Evolutionary conservation across 2,113 vertebrate genomes (phyloP).

Genomic region (Pipra filicauda): DNA sequence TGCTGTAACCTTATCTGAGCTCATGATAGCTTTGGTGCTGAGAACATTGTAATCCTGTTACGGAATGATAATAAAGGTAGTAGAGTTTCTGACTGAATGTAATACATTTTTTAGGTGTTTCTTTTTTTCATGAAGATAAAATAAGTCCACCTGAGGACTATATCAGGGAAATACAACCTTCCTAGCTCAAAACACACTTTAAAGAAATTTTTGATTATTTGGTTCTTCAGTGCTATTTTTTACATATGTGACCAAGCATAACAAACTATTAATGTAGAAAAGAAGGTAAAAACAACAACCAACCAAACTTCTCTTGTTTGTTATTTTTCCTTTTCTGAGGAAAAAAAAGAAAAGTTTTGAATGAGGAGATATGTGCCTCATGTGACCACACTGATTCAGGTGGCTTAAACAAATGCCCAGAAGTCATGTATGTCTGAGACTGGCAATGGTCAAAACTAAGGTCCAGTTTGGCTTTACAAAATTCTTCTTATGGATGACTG

Average conservation of each 20-base stretch:
- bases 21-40: background rate
- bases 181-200: background rate
- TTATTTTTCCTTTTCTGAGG: background rate
- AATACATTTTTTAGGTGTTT: background rate
- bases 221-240: background rate
- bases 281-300: background rate
- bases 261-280: background rate
- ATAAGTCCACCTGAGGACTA: background rate
- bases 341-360: background rate
- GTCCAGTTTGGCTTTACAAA: background rate
- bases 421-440: background rate
- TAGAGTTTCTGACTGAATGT: background rate
- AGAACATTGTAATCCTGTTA: background rate
- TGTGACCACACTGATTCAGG: background rate
- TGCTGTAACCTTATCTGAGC: background rate
- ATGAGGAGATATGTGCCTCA: rapidly evolving
- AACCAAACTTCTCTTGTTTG: background rate
- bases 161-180: background rate
- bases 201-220: background rate
- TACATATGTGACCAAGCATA: background rate
- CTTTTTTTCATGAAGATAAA: background rate
- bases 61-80: background rate
- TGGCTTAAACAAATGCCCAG: background rate
- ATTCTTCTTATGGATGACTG: background rate
- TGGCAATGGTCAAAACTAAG: background rate